phyloP scores from a whole-genome alignment of 2,113 vertebrate species.

The Mohoua ochrocephala region DNA sequence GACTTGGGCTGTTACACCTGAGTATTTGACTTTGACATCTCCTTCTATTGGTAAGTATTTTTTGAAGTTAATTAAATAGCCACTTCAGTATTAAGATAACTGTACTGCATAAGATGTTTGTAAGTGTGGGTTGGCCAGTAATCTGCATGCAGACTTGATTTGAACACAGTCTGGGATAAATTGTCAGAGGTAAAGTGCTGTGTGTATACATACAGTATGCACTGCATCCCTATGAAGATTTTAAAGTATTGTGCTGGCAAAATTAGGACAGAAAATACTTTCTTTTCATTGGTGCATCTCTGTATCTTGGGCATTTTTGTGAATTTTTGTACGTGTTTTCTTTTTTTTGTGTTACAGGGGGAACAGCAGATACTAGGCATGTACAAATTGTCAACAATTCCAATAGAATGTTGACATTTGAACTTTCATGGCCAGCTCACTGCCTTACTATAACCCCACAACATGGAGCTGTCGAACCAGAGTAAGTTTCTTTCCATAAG shows the following conservation, averaged over 20 bases:
- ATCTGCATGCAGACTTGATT: background rate
- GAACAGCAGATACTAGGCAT: conserved; percentile 68
- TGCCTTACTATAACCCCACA: conserved; percentile 93
- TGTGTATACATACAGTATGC: background rate
- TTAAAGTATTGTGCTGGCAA: background rate
- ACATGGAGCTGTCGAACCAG: conserved; percentile 82
- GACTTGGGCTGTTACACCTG: conserved; percentile 82
- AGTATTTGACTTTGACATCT: conserved; percentile 78
- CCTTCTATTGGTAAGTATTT: conserved; percentile 82
- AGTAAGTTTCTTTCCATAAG: conserved; percentile 71
- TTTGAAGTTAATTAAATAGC: background rate
- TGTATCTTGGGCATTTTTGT: background rate
- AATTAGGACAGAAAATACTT: background rate
- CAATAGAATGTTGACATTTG: conserved; percentile 78
- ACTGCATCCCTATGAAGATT: background rate
- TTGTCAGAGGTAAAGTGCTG: background rate
- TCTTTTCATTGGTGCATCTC: background rate
- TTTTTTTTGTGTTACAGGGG: conserved; percentile 68
- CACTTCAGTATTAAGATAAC: background rate
- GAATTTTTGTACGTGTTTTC: background rate
- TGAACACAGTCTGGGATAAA: background rate
- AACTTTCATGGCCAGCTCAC: conserved; percentile 93
- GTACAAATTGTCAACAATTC: conserved; percentile 82
- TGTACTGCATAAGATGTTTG: background rate
- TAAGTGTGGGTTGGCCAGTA: background rate